Evolutionary conservation across 1,140 invertebrate genomes (phyloP).

Genomic region (Calliopsis andreniformis): DNA sequence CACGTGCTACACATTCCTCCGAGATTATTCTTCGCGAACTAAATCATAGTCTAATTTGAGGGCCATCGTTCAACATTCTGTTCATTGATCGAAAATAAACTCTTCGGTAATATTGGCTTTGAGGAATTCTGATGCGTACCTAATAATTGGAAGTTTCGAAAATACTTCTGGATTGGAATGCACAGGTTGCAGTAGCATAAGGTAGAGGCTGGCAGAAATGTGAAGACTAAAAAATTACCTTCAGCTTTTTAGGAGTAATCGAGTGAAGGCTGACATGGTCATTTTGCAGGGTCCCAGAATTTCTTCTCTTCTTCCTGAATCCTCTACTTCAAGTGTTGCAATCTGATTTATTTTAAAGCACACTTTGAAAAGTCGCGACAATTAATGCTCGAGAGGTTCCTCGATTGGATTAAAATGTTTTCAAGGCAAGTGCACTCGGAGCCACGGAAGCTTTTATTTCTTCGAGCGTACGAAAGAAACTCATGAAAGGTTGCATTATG

Average conservation of each 20-base stretch:
- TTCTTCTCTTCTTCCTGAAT: background rate
- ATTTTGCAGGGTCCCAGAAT: background rate
- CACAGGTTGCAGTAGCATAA: too few species aligned
- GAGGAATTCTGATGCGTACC: background rate
- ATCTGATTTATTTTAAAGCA: too few species aligned
- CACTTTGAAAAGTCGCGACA: too few species aligned
- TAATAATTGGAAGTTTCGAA: background rate
- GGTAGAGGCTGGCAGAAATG: too few species aligned
- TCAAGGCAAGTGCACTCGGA: background rate
- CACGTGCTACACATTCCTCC: constrained; percentile 12
- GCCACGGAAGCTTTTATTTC: background rate
- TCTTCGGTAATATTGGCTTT: too few species aligned
- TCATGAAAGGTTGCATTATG: constrained; percentile 35
- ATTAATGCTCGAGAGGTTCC: background rate
- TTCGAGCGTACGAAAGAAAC: background rate
- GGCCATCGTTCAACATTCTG: background rate
- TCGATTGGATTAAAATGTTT: constrained; percentile 6
- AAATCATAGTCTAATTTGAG: background rate
- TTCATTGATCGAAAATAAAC: background rate
- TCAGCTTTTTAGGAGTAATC: background rate
- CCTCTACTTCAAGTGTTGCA: background rate
- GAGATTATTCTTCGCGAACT: background rate
- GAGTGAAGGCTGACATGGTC: background rate
- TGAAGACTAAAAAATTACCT: too few species aligned
- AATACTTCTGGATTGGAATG: background rate